Evolutionary conservation across 23 tunicate genomes (phyloP).

Genomic region (Diplosoma virens): DNA sequence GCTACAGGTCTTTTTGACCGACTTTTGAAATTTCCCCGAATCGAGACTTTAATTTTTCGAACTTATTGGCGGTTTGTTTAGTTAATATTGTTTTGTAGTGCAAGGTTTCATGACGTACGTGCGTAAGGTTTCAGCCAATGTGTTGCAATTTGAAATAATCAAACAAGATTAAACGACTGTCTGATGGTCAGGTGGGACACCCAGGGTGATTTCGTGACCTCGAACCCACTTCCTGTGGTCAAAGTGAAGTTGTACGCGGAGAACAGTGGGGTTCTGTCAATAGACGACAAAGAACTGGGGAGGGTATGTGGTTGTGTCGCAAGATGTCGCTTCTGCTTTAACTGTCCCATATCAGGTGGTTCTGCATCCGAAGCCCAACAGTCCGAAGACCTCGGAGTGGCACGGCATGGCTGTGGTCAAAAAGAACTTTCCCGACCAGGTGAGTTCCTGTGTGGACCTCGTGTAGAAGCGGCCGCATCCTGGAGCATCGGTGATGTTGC

Average conservation of each 20-base stretch:
- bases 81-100: no score
- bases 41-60: no score
- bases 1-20: no score
- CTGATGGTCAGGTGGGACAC: constrained; percentile 92
- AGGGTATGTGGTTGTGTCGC: no score
- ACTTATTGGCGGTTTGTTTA: no score
- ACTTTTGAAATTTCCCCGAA: no score
- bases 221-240: constrained; percentile 82
- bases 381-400: constrained; percentile 89
- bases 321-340: no score
- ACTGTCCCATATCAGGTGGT: constrained; percentile 56
- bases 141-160: no score
- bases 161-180: no score
- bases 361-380: constrained; percentile 88
- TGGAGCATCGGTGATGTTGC: no score
- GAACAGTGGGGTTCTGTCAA: constrained; percentile 80
- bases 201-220: constrained; percentile 85
- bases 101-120: background rate
- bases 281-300: constrained; percentile 97
- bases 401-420: constrained; percentile 71
- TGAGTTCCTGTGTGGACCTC: no score
- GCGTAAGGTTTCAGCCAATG: background rate
- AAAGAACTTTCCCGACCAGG: constrained; percentile 63
- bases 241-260: constrained; percentile 91
- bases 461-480: no score